Evolutionary conservation across 2,797 vertebrate genomes (phyloP).

Genomic region (Coracias cyanogaster): DNA sequence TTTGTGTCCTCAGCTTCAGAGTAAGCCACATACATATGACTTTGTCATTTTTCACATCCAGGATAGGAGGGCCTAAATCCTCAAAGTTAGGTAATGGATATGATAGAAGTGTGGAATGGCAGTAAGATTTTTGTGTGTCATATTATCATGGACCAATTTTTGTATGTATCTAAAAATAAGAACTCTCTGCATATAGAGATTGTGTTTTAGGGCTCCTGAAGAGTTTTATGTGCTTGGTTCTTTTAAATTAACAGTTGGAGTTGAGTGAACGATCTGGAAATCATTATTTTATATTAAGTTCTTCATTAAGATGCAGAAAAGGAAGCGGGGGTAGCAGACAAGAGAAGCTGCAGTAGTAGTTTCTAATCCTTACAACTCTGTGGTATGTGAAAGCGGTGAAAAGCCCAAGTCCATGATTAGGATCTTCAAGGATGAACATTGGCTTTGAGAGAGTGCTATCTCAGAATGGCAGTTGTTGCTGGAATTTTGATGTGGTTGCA

Average conservation of each 20-base stretch:
- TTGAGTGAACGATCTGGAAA: constrained; percentile 25
- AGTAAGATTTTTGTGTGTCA: neutral
- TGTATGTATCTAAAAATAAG: constrained; percentile 26
- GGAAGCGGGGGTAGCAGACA: neutral
- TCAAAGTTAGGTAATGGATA: neutral
- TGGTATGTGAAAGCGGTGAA: neutral
- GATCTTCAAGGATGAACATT: neutral
- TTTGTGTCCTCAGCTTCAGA: neutral
- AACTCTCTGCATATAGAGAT: neutral
- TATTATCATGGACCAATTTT: neutral
- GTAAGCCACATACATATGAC: neutral
- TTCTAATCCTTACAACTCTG: constrained; percentile 43
- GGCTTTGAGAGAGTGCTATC: neutral
- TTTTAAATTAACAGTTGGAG: constrained; percentile 60
- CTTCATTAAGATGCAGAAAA: constrained; percentile 50
- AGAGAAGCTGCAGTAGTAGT: neutral
- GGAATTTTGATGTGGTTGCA: neutral
- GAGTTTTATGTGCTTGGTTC: constrained; percentile 6
- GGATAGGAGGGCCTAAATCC: neutral
- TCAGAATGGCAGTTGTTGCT: neutral
- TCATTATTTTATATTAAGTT: constrained; percentile 49
- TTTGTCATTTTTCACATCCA: neutral
- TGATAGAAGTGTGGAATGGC: neutral
- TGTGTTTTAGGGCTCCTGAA: constrained; percentile 27
- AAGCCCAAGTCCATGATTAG: neutral